Conservation (phyloP, 2,888 invertebrate genomes). For the Tetropium fuscum region DNA sequence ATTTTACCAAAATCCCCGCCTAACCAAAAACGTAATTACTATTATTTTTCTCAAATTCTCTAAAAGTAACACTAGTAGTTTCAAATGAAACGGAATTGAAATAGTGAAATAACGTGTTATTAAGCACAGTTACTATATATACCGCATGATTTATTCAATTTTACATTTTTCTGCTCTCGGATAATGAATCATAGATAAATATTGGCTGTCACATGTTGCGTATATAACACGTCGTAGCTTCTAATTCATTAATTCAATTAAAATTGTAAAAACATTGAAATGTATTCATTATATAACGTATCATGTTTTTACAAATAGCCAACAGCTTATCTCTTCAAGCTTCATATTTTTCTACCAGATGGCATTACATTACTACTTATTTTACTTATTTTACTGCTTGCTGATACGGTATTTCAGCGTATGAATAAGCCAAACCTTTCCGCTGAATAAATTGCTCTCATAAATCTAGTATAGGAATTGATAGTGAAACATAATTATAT, state of each 20-base stretch:
- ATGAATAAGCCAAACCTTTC: no score
- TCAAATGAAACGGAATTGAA: no score
- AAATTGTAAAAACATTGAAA: slow-evolving; percentile 27
- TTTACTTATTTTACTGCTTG: no score
- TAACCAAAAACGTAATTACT: no score
- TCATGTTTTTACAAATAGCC: slow-evolving; percentile 15
- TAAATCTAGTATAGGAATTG: no score
- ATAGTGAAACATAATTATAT: no score
- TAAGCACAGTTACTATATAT: slow-evolving; percentile 17
- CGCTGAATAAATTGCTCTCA: no score
- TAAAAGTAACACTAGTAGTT: no score
- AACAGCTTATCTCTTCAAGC: slow-evolving; percentile 8
- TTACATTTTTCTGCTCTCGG: slow-evolving; percentile 6
- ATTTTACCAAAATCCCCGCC: no score
- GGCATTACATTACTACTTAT: background rate
- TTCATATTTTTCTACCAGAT: background rate
- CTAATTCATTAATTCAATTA: slow-evolving; percentile 29
- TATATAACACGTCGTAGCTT: slow-evolving; percentile 16
- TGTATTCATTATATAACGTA: slow-evolving; percentile 18
- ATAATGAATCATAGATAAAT: slow-evolving; percentile 28
- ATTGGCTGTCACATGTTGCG: slow-evolving; percentile 19
- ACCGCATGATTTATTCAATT: slow-evolving; percentile 17
- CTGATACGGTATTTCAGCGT: no score
- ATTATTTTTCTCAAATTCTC: no score
- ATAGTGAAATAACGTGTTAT: no score